Evolutionary conservation across 2,888 invertebrate genomes (phyloP).

Genomic region (Caenorhabditis zanzibari): DNA sequence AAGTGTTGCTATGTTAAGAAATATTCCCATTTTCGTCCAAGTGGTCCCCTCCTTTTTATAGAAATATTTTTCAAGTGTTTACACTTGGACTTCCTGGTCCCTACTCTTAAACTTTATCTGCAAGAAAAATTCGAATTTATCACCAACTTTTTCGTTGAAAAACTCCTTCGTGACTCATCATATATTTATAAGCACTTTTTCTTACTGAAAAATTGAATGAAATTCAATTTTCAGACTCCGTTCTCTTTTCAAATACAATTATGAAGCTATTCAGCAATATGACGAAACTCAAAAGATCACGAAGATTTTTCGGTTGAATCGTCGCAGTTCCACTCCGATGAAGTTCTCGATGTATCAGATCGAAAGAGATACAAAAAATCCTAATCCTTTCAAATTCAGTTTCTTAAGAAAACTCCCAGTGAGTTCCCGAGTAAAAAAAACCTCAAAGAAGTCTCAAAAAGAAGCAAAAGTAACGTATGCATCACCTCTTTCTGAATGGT

Average conservation of each 20-base stretch:
- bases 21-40: neutral
- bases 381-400: constrained; percentile 13
- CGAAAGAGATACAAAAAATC: neutral
- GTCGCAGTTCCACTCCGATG: neutral
- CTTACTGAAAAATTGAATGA: neutral
- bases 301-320: neutral
- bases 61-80: constrained; percentile 1
- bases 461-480: constrained; percentile 1
- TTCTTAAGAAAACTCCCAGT: neutral
- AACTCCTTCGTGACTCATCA: neutral
- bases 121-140: no score
- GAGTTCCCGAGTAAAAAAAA: neutral
- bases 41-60: neutral
- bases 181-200: neutral
- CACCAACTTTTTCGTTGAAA: no score
- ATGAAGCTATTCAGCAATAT: neutral
- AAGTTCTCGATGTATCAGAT: neutral
- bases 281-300: constrained; percentile 1
- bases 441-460: constrained; percentile 24
- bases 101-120: no score
- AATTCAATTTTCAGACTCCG: constrained; percentile 3
- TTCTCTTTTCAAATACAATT: neutral
- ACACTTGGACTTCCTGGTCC: neutral
- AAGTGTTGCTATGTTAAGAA: constrained; percentile 13
- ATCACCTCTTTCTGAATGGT: neutral